Evolutionary conservation across 2,888 invertebrate species (phyloP).

Genomic region (Tolmerus cingulatus): DNA sequence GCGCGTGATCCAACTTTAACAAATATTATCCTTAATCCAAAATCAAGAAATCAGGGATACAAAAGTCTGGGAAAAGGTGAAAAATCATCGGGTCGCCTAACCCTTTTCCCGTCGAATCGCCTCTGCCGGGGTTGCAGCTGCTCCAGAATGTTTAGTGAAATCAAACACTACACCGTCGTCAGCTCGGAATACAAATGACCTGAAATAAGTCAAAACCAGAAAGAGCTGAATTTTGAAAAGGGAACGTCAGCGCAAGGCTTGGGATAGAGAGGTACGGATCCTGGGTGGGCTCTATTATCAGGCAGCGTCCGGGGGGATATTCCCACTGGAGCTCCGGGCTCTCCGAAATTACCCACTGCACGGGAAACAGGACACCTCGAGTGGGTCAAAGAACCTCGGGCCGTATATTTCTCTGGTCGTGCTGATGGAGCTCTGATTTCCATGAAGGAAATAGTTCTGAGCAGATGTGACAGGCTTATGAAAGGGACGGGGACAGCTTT

Average conservation of each 20-base stretch:
- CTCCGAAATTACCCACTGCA: not conserved
- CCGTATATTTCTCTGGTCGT: not conserved
- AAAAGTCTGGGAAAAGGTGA: slow-evolving; percentile 42
- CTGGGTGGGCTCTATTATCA: not conserved
- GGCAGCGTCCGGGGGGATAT: not conserved
- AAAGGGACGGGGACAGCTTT: not conserved
- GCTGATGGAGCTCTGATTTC: slow-evolving; percentile 10
- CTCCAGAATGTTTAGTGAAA: slow-evolving; percentile 39
- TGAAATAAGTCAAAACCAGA: slow-evolving; percentile 43
- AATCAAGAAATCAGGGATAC: slow-evolving; percentile 33
- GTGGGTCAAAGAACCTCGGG: slow-evolving; percentile 16
- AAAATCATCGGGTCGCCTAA: slow-evolving; percentile 35
- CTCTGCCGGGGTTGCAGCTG: not conserved
- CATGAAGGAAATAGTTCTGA: slow-evolving; percentile 9
- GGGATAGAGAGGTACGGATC: not conserved
- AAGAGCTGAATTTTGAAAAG: slow-evolving; percentile 38
- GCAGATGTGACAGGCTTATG: slow-evolving; percentile 29
- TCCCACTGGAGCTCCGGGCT: not conserved
- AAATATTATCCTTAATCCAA: slow-evolving; percentile 38
- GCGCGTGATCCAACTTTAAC: slow-evolving; percentile 36
- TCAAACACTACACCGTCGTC: slow-evolving; percentile 41
- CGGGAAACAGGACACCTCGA: not conserved
- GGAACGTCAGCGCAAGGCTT: slow-evolving; percentile 11
- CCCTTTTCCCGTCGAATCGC: slow-evolving; percentile 1
- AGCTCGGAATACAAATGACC: slow-evolving; percentile 43